Base-by-base conservation (phyloP, 37 sponge, comb jelly and placozoan genomes). In the Ianthella basta region DNA sequence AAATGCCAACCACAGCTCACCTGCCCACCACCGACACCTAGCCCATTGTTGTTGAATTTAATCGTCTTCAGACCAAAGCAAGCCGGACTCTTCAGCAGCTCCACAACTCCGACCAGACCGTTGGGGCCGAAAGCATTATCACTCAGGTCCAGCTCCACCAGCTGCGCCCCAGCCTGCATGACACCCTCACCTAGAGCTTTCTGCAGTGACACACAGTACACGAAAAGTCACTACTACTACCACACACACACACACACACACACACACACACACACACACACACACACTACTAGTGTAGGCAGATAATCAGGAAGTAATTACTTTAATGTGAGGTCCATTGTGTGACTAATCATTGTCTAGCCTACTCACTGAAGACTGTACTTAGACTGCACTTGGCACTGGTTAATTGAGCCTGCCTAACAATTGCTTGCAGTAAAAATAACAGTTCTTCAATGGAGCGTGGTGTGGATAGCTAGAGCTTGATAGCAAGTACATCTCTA, bases 101-200 rank as follows among this genome's bases (percentile, higher is more conserved):
- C 56, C n/a, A 53, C 36, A 37, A 94, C 82, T 15, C 94, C 94
- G 55, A 93, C 85, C 24, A 97, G 85, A 0, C 99, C 99, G 85
- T 91, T 89, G 10, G 97, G 99, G 79, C 99, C 99, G 77, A 99
- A 95, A 0, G 99, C 99, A 89, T 99, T 99, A 66, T 99, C 97
- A 80, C 96, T 95, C 35, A 99, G 89, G 60, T 99, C 99, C 67
- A 99, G 82, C 73, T 95, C 99, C 0, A 77, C 84, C 32, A 99
- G 84, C 24, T 89, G 91, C 1, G 94, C 92, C 13, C 88, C 61
- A 10, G 99, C 88, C 0, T 40, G 72, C 34, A 97, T 95, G 37
- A 99, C 78, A 33, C 94, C 99, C 5, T 88, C 83, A 54, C 94
- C 88, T 18, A 99, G 94, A 65, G 91, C 60, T 19, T 80, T 61